phyloP scores from a whole-genome alignment of 1,140 invertebrate species.

The Macrosteles quadrilineatus region DNA sequence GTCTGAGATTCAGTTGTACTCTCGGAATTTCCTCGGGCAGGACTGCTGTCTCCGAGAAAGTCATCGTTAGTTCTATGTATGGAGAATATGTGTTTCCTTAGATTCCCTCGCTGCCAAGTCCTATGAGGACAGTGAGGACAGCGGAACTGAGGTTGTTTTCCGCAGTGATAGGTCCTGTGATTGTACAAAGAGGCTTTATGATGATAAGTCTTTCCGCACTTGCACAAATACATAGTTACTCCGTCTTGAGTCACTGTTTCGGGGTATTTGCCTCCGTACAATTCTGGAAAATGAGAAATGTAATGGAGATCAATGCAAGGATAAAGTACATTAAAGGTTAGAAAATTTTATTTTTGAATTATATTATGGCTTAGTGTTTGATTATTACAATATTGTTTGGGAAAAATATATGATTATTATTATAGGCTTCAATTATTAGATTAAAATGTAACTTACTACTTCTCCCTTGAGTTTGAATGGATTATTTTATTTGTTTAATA shows the following conservation, averaged over 20 bases:
- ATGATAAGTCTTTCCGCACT: conserved; percentile 36
- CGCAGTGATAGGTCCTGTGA: conserved; percentile 38
- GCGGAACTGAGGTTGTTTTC: conserved; percentile 56
- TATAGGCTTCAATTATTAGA: too few species aligned
- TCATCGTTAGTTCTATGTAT: conserved; percentile 51
- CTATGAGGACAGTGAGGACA: conserved; percentile 34
- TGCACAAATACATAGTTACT: neutral
- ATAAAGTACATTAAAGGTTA: too few species aligned
- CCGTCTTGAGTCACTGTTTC: neutral
- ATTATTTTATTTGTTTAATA: too few species aligned
- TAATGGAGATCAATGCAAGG: too few species aligned
- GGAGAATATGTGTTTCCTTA: conserved; percentile 33
- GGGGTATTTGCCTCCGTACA: neutral
- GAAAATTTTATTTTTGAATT: too few species aligned
- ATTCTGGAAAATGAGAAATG: neutral
- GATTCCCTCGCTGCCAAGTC: conserved; percentile 48
- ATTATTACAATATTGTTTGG: too few species aligned
- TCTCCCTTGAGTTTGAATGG: too few species aligned
- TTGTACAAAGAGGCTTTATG: conserved; percentile 26
- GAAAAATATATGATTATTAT: too few species aligned
- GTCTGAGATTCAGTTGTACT: too few species aligned
- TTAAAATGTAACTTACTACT: too few species aligned
- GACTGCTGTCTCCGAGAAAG: neutral
- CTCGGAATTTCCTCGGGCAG: too few species aligned
- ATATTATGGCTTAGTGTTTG: too few species aligned